These are phyloP conservation scores for Ictalurus furcatus DNA, from an alignment of 2,113 vertebrate species.

Conservation along the genomic window DNA sequence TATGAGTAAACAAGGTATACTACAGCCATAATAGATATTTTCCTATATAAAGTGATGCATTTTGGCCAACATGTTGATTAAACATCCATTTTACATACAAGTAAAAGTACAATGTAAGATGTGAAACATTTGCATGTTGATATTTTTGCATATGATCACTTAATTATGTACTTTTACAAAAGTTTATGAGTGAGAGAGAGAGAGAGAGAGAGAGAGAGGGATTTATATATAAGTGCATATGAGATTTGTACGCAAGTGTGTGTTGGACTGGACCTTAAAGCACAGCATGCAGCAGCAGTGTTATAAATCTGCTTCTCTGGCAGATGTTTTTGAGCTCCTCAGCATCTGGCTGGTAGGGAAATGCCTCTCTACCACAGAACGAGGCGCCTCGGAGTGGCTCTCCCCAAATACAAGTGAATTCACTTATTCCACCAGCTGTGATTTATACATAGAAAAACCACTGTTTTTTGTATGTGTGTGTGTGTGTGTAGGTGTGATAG, in stretches of 20 bases:
- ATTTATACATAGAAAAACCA: slow-evolving; percentile 21
- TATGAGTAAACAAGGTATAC: too few relatives aligned
- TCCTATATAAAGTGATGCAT: not conserved
- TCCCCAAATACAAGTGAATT: slow-evolving; percentile 19
- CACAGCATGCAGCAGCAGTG: slow-evolving; percentile 13
- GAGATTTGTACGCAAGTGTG: not conserved
- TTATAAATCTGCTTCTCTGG: slow-evolving; percentile 5
- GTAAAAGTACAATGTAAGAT: not conserved
- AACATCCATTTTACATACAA: not conserved
- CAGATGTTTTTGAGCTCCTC: slow-evolving; percentile 28
- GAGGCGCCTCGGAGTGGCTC: slow-evolving; percentile 15
- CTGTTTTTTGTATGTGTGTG: slow-evolving; percentile 30
- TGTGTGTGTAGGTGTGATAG: not conserved
- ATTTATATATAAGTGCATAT: not conserved
- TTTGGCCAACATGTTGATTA: not conserved
- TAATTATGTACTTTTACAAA: not conserved
- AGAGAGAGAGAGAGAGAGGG: not conserved
- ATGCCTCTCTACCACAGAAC: slow-evolving; percentile 27
- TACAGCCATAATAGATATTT: not conserved
- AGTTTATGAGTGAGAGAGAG: not conserved
- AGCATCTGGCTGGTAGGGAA: slow-evolving; percentile 11
- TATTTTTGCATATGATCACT: not conserved
- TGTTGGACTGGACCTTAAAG: slow-evolving; percentile 4
- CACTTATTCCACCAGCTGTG: slow-evolving; percentile 33
- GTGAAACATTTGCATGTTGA: not conserved